Percentiles rank a stretch among this genome's conserved stretches.
These are phyloP conservation scores for Melanotaenia trifasciata DNA, from an alignment of 2,797 vertebrate genomes.

Conservation along the genomic window DNA sequence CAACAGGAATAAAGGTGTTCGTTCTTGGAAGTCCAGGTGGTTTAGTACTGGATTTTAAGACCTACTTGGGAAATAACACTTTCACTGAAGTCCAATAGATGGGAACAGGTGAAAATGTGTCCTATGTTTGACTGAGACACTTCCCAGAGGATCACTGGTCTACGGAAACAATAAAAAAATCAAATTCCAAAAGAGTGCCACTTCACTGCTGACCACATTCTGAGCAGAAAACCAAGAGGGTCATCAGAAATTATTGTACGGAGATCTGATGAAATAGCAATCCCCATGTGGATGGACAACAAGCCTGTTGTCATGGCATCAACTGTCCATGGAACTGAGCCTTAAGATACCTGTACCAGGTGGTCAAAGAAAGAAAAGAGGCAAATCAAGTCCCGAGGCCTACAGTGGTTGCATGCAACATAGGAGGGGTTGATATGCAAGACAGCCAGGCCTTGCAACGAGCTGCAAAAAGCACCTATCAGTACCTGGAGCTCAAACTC, in stretches of 20 bases:
- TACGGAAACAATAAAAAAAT: too few species aligned
- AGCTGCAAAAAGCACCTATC: too few species aligned
- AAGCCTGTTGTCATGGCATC: constrained; percentile 17
- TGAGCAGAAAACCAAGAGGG: constrained; percentile 3
- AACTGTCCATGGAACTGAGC: background rate
- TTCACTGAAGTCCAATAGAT: constrained; percentile 7
- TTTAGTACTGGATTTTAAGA: constrained; percentile 17
- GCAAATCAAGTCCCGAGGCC: background rate
- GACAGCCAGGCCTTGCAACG: too few species aligned
- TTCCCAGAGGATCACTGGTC: constrained; percentile 6
- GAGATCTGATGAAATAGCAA: constrained; percentile 6
- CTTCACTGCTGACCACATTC: constrained; percentile 6
- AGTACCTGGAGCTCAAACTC: too few species aligned
- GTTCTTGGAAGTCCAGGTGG: constrained; percentile 20
- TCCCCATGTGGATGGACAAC: constrained; percentile 20
- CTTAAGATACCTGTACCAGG: constrained; percentile 2
- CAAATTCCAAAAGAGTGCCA: background rate
- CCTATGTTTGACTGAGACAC: constrained; percentile 3
- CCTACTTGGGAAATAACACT: constrained; percentile 2
- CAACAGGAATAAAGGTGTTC: constrained; percentile 6
- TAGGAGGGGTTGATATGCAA: background rate
- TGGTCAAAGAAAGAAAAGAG: constrained; percentile 13
- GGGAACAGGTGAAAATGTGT: constrained; percentile 16
- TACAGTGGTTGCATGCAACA: constrained; percentile 3
- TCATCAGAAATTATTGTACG: constrained; percentile 8